Evolutionary conservation across 1,140 invertebrate genomes (phyloP).

Genomic region (Carposina sasakii): DNA sequence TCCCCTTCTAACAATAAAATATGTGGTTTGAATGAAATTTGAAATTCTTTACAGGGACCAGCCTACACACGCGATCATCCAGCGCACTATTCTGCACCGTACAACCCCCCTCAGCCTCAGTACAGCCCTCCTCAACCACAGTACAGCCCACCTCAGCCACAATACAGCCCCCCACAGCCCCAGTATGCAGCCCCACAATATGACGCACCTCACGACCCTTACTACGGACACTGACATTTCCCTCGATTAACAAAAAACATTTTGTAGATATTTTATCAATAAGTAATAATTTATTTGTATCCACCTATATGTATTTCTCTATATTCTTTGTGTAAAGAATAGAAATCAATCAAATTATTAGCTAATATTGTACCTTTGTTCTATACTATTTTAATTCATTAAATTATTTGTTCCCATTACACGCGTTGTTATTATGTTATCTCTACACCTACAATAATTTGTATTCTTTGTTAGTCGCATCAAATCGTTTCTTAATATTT

Average conservation of each 20-base stretch:
- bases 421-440: no score
- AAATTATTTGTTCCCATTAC: no score
- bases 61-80: constrained; percentile 22
- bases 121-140: constrained; percentile 15
- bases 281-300: no score
- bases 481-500: no score
- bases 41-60: constrained; percentile 23
- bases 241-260: constrained; percentile 8
- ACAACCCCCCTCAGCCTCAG: constrained; percentile 15
- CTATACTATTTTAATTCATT: no score
- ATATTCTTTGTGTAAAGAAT: constrained; percentile 25
- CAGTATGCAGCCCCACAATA: background rate
- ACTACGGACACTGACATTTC: constrained; percentile 41
- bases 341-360: no score
- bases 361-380: no score
- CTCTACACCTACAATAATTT: no score
- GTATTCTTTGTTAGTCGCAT: no score
- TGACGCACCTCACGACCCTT: constrained; percentile 36
- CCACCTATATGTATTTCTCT: constrained; percentile 13
- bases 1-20: no score
- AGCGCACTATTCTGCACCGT: constrained; percentile 23
- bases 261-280: constrained; percentile 3
- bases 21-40: no score
- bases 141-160: constrained; percentile 18
- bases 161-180: constrained; percentile 18